Base-by-base conservation (phyloP, 2,113 vertebrate genomes). In the Cyphomyrus plagiostoma region DNA sequence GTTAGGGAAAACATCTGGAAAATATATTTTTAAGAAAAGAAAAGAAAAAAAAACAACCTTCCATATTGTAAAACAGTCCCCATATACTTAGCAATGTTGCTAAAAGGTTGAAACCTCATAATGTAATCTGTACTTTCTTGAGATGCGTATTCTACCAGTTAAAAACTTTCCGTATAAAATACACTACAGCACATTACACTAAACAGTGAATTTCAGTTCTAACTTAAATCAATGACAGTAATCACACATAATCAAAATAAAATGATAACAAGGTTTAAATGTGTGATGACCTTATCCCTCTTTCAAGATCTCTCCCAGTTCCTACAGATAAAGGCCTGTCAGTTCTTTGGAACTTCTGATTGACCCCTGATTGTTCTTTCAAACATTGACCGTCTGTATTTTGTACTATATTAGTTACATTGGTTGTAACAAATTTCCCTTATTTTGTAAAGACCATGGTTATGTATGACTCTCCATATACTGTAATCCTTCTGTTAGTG, bases 81-180 rank as follows among this genome's bases (percentile, higher is more conserved):
- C 46, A 46, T 87, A 53, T 90, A 56, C 66, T 58, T 89, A 23
- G 83, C 74, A 84, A 26, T 77, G 58, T 52, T 53, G 84, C 11
- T 89, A 53, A 86, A 30, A 13, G n/a, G 53, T 23, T 35, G 52
- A 89, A 50, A 49, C 11, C 13, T 53, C n/a, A 50, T 17, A 74
- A 46, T 77, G 30, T 66, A 83, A 83, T 53, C 66, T 56, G 50
- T 87, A 58, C 13, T 80, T 26, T 86, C 21, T 26, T 26, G 50
- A 21, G 13, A 84, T 4, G 39, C 17, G 42, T 23, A 56, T 42
- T 52, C 48, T 17, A n/a, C 58, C 21, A 26, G 84, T 89, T 93
- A 82, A 92, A 94, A 95, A 94, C 77, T 89, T 92, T 91, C 93
- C 89, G 91, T 94, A 94, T 92, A 93, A 93, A 94, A 94, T 58